Evolutionary conservation across 2,888 invertebrate genomes (phyloP).

Genomic region (Adela reaumurella): DNA sequence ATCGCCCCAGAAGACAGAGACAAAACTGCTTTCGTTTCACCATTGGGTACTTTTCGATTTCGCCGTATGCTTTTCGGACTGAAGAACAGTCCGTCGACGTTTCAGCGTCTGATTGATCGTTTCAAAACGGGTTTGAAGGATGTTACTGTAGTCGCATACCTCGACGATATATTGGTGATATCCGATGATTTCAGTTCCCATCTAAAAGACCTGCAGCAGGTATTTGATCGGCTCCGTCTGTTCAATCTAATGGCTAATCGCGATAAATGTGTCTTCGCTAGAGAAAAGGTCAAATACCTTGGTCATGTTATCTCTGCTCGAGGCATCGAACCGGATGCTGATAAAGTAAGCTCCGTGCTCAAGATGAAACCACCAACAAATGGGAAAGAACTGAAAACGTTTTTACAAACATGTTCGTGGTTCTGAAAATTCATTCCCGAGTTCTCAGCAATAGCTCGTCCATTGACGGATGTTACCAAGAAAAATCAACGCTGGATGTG

Average conservation of each 20-base stretch:
- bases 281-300: not conserved
- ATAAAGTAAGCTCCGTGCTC: not conserved
- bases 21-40: conserved; percentile 20
- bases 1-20: conserved; percentile 12
- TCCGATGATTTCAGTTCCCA: too few species aligned
- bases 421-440: conserved; percentile 6
- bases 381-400: conserved; percentile 5
- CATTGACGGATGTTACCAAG: conserved; percentile 10
- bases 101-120: conserved; percentile 16
- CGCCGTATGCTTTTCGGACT: conserved; percentile 21
- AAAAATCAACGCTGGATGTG: conserved; percentile 11
- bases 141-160: conserved; percentile 10
- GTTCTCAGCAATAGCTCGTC: conserved; percentile 8
- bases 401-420: conserved; percentile 14
- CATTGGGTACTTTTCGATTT: conserved; percentile 19
- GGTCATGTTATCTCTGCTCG: not conserved
- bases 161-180: too few species aligned
- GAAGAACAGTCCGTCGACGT: conserved; percentile 19
- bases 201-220: too few species aligned
- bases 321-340: not conserved
- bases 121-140: conserved; percentile 7
- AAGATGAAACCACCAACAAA: not conserved
- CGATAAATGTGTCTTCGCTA: conserved; percentile 1
- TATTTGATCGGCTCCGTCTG: conserved; percentile 4
- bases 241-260: conserved; percentile 9